A percentile compares a stretch with the other conserved stretches of the same genome.
Conservation (phyloP, 1,140 invertebrate genomes). For the Leptonema lineaticorne region DNA sequence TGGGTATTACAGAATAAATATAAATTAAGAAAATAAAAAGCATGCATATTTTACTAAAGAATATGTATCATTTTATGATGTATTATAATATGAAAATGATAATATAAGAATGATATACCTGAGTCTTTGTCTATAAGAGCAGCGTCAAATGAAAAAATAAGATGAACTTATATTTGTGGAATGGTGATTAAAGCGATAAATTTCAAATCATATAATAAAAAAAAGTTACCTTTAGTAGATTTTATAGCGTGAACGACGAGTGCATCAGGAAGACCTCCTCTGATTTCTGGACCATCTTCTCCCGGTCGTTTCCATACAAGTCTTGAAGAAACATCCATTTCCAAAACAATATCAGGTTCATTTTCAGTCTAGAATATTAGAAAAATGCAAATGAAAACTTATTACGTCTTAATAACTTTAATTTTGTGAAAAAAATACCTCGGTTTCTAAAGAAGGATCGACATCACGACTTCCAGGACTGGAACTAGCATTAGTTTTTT, state of each 20-base stretch:
- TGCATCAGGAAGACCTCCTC: constrained; percentile 88
- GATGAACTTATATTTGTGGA: neutral
- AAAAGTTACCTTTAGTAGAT: constrained; percentile 72
- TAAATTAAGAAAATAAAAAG: too few species aligned
- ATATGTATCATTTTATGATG: neutral
- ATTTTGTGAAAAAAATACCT: constrained; percentile 28
- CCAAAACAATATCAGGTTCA: constrained; percentile 58
- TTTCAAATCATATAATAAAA: neutral
- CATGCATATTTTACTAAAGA: neutral
- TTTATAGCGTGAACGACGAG: constrained; percentile 92
- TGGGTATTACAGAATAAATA: too few species aligned
- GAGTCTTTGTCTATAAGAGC: constrained; percentile 58
- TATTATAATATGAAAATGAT: neutral
- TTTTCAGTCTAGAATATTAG: constrained; percentile 26
- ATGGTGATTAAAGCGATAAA: neutral
- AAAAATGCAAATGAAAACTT: neutral
- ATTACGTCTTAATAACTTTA: too few species aligned
- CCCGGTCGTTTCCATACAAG: constrained; percentile 75
- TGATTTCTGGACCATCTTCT: constrained; percentile 84
- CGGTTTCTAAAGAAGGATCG: constrained; percentile 27
- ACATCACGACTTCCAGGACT: constrained; percentile 45
- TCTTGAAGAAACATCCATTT: constrained; percentile 77
- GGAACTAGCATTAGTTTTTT: constrained; percentile 47
- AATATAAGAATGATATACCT: constrained; percentile 48
- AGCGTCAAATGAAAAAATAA: neutral